Conservation (phyloP, 2,888 invertebrate species). For the Agonopterix arenella region DNA sequence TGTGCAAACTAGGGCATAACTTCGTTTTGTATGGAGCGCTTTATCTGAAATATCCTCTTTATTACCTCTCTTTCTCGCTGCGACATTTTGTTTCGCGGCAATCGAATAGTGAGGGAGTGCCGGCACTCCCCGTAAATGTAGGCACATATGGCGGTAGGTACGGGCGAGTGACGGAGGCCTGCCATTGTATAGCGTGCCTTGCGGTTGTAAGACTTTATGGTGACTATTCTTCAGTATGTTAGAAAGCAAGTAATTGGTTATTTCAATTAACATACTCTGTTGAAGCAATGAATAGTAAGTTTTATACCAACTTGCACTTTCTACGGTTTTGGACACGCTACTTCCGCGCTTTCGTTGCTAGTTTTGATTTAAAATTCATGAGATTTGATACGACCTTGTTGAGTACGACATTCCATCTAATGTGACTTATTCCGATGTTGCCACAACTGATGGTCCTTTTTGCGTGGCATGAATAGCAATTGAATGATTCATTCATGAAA, state of each 20-base stretch:
- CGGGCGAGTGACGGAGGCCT: no score
- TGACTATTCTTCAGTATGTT: conserved; percentile 30
- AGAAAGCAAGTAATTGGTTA: conserved; percentile 48
- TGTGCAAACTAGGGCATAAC: no score
- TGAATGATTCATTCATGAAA: conserved; percentile 39
- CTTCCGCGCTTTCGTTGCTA: conserved; percentile 42
- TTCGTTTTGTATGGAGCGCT: no score
- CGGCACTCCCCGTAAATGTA: no score
- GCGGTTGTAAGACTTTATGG: conserved; percentile 35
- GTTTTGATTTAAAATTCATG: conserved; percentile 39
- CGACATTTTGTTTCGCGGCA: no score
- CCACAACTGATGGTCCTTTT: conserved; percentile 28
- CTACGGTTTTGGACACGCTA: conserved; percentile 51
- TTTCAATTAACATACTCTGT: conserved; percentile 57
- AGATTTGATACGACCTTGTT: conserved; percentile 30
- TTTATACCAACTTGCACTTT: conserved; percentile 61
- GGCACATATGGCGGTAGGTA: no score
- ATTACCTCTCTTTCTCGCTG: no score
- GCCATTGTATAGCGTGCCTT: conserved; percentile 28
- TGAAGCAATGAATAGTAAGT: conserved; percentile 45
- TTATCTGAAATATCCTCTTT: no score
- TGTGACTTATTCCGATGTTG: background rate
- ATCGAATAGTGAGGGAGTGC: no score
- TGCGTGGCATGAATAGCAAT: conserved; percentile 47
- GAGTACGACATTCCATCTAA: conserved; percentile 3